Base-by-base conservation (phyloP, 2,797 vertebrate species). In the Gouania willdenowi region DNA sequence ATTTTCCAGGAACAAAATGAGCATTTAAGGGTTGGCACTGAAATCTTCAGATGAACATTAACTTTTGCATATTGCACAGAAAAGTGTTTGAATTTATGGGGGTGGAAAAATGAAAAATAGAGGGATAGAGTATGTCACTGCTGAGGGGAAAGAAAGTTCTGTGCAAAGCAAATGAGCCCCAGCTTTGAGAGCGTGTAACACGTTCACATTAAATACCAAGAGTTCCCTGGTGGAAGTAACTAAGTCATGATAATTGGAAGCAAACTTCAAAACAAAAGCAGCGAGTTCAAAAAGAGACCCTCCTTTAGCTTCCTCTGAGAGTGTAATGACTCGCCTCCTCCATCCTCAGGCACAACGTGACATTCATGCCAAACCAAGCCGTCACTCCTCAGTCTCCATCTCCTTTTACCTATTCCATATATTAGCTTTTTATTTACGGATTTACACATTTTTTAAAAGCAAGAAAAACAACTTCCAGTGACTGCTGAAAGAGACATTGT, bases 201-300 rank as follows among this genome's bases (percentile, higher is more conserved):
- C 60, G 71, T 44, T 67, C 56, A 65, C 44, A 72, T 71, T 78
- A 82, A 79, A 75, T 55, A 27, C 48, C 58, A 77, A 82, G 74
- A 75, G 70, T 66, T 81, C 36, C 63, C 78, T 68, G 0, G 65
- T 65, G 75, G 77, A 83, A 68, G 63, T 51, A 47, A 73, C 58
- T 75, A 63, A 63, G 70, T 75, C 45, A 47, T 33, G 58, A 68
- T 82, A 84, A 83, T 77, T 83, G 80, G 72, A 77, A 56, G 66
- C 66, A 76, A 81, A 75, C 77, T 78, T 82, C 63, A 75, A 81
- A 82, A 82, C 70, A 76, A 83, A 79, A 56, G 47, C 37, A 27
- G 8, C 14, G 18, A 68, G 67, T 77, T 78, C 43, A 69, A 79
- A 73, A 61, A 35, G 38, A 60, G 41, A 56, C 34, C 61, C 63